Conservation (phyloP, 2,888 invertebrate genomes). For the Acleris literana region DNA sequence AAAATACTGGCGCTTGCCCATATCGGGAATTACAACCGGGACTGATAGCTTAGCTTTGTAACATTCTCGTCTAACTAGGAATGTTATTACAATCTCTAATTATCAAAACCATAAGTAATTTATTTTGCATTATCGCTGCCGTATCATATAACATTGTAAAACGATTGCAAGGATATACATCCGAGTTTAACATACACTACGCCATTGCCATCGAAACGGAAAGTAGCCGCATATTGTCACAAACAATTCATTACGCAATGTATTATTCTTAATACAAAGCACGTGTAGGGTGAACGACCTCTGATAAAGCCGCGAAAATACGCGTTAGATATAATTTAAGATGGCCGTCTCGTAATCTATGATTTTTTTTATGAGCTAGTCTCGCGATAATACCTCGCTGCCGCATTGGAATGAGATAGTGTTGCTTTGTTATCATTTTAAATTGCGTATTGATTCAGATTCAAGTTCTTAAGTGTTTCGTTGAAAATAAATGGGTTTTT, state of each 20-base stretch:
- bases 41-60: too few relatives aligned
- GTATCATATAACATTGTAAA: too few relatives aligned
- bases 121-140: too few relatives aligned
- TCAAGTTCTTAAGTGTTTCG: not conserved
- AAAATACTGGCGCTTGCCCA: too few relatives aligned
- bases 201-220: slow-evolving; percentile 12
- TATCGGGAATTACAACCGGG: too few relatives aligned
- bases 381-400: not conserved
- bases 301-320: slow-evolving; percentile 35
- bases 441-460: not conserved
- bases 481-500: not conserved
- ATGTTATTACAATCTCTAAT: too few relatives aligned
- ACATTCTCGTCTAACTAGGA: too few relatives aligned
- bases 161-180: too few relatives aligned
- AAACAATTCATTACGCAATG: slow-evolving; percentile 24
- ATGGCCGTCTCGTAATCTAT: slow-evolving; percentile 25
- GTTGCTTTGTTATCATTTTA: not conserved
- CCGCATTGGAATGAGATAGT: too few relatives aligned
- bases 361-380: slow-evolving; percentile 7
- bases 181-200: too few relatives aligned
- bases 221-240: slow-evolving; percentile 28
- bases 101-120: too few relatives aligned
- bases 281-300: slow-evolving; percentile 35
- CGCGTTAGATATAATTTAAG: slow-evolving; percentile 32
- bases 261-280: slow-evolving; percentile 29